Percentiles rank a stretch among this genome's conserved stretches.
Evolutionary conservation across 2,797 vertebrate genomes (phyloP).

Genomic region (Propithecus deckenii): DNA sequence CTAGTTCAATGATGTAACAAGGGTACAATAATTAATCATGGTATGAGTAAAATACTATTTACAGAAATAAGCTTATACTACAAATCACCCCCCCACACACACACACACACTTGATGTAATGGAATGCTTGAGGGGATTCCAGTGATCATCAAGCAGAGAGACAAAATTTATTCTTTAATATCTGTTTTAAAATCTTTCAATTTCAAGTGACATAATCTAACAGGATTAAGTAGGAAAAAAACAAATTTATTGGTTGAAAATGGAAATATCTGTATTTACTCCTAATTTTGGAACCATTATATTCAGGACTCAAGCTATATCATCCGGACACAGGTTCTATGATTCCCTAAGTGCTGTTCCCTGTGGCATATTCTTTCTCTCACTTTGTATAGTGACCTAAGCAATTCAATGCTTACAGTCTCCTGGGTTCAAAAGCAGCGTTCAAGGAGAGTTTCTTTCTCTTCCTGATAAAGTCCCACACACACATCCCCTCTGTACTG

Average conservation of each 20-base stretch:
- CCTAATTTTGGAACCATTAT: background rate
- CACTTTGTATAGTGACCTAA: background rate
- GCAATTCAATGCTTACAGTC: background rate
- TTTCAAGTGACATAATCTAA: background rate
- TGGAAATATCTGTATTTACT: background rate
- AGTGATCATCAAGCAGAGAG: background rate
- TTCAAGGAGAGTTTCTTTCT: background rate
- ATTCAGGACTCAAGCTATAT: background rate
- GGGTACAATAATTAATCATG: background rate
- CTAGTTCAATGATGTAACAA: background rate
- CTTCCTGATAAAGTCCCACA: background rate
- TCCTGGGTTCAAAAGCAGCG: background rate
- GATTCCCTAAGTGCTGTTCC: background rate
- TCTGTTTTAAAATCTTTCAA: background rate
- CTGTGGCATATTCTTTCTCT: background rate
- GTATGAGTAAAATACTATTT: background rate
- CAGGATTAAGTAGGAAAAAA: background rate
- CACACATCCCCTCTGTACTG: background rate
- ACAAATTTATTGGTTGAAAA: background rate
- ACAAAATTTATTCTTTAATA: background rate
- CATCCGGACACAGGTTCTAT: background rate
- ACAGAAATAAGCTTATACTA: background rate
- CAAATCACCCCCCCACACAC: background rate
- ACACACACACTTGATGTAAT: background rate
- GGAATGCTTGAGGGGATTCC: background rate